Conservation (phyloP, 1,140 invertebrate species). For the Heliconius melpomene region DNA sequence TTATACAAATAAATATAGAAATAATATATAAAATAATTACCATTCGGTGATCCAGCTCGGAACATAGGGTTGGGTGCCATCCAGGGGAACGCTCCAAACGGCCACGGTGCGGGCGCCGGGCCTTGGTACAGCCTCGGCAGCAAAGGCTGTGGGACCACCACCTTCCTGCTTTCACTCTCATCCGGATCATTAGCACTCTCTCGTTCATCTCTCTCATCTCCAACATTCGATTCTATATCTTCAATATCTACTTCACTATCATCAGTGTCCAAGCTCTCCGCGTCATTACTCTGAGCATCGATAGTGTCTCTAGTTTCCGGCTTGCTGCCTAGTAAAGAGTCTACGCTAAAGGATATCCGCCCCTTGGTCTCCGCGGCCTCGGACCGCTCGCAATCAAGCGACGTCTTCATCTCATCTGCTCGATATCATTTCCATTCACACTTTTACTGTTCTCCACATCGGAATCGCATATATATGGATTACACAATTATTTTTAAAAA, state of each 20-base stretch:
- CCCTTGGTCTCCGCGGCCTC: slow-evolving; percentile 72
- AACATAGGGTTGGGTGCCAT: slow-evolving; percentile 77
- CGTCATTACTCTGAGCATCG: slow-evolving; percentile 64
- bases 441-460: slow-evolving; percentile 36
- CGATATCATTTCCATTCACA: slow-evolving; percentile 60
- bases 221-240: slow-evolving; percentile 69
- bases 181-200: slow-evolving; percentile 58
- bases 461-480: not conserved
- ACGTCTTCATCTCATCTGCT: slow-evolving; percentile 78
- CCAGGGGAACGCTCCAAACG: slow-evolving; percentile 76
- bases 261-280: slow-evolving; percentile 68
- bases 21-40: slow-evolving; percentile 49
- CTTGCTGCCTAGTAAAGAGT: slow-evolving; percentile 67
- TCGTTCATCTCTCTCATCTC: slow-evolving; percentile 65
- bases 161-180: slow-evolving; percentile 57
- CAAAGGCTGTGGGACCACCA: slow-evolving; percentile 74
- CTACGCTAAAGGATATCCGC: slow-evolving; percentile 77
- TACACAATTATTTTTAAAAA: not conserved
- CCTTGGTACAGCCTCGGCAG: slow-evolving; percentile 73
- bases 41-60: slow-evolving; percentile 68
- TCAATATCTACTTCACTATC: slow-evolving; percentile 77
- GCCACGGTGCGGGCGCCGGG: slow-evolving; percentile 67
- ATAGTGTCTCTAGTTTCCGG: slow-evolving; percentile 50
- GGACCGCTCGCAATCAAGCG: slow-evolving; percentile 74
- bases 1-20: not conserved